Conservation (phyloP, 2,797 vertebrate genomes). For the Pseudotriccus pelzelni region DNA sequence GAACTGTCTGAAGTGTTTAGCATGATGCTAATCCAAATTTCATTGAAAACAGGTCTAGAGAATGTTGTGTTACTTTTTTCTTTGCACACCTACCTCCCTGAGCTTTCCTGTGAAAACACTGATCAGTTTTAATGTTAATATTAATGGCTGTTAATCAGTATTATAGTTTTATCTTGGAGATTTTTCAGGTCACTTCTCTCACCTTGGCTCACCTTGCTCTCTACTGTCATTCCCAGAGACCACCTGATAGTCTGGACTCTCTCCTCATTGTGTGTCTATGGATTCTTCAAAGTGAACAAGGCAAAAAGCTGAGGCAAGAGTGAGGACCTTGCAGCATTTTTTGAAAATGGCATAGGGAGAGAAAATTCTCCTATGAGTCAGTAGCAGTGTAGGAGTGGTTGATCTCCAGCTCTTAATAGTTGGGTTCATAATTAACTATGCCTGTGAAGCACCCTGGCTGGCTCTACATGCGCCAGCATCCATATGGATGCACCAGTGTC, state of each 20-base stretch:
- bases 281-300: not conserved
- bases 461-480: not conserved
- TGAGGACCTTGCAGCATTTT: not conserved
- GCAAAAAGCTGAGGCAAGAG: not conserved
- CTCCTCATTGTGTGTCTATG: not conserved
- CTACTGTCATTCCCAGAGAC: not conserved
- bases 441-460: not conserved
- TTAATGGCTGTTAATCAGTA: not conserved
- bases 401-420: not conserved
- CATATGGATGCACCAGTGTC: not conserved
- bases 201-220: not conserved
- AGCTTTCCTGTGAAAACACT: not conserved
- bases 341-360: not conserved
- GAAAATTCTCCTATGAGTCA: not conserved
- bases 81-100: not conserved
- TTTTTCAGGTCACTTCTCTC: not conserved
- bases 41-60: not conserved
- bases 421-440: not conserved
- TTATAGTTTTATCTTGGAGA: not conserved
- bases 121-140: too few relatives aligned
- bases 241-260: not conserved
- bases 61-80: not conserved
- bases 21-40: not conserved
- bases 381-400: not conserved
- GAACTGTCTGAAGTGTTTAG: not conserved